A percentile compares a stretch with the other conserved stretches of the same genome.
phyloP scores from a whole-genome alignment of 35 echinoderm and acorn worm species.

The Nesometra sesokonis region DNA sequence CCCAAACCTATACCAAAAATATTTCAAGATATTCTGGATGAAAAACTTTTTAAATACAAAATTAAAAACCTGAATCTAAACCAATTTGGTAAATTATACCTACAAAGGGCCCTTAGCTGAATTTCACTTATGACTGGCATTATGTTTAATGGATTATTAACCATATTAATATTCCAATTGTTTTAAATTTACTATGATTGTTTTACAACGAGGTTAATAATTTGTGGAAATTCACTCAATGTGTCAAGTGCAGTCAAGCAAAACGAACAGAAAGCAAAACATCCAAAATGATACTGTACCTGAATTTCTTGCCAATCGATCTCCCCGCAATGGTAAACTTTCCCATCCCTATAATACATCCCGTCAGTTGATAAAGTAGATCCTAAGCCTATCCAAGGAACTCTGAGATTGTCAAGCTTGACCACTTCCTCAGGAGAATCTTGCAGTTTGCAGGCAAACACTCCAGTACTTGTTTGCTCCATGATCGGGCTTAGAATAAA shows the following conservation, averaged over 20 bases:
- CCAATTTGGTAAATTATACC: no score
- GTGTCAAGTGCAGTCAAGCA: not conserved
- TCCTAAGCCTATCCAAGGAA: not conserved
- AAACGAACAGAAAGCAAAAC: not conserved
- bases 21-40: no score
- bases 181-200: no score
- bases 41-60: no score
- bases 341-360: not conserved
- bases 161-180: no score
- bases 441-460: not conserved
- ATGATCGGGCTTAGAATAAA: not conserved
- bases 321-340: not conserved
- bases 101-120: no score
- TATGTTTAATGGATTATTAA: no score
- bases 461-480: not conserved
- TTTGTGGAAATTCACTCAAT: no score
- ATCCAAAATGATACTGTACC: not conserved
- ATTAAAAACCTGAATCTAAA: no score
- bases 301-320: not conserved
- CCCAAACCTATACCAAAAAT: no score
- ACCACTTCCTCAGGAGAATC: not conserved
- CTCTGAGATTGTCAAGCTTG: not conserved
- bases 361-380: not conserved
- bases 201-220: no score
- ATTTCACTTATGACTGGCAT: no score